A percentile compares a stretch with the other conserved stretches of the same genome.
These are phyloP conservation scores for Phengaris alcon DNA, from an alignment of 2,888 invertebrate genomes.

Conservation along the genomic window DNA sequence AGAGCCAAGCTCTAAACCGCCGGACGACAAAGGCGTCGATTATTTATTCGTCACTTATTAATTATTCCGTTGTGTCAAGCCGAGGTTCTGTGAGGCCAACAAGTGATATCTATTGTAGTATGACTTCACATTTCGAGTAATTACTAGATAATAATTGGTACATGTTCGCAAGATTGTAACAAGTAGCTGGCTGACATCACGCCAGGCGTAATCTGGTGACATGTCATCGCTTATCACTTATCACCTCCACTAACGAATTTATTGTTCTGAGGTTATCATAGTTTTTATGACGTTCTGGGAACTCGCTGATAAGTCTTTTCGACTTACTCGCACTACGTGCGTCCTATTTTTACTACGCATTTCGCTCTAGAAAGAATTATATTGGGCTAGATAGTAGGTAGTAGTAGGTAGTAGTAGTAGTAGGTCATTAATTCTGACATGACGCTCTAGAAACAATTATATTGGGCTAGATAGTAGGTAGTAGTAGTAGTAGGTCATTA, in stretches of 20 bases:
- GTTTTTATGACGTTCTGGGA: slow-evolving; percentile 11
- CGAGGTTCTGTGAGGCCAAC: no score
- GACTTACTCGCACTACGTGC: neutral
- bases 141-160: slow-evolving; percentile 5
- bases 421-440: no score
- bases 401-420: no score
- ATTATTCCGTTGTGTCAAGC: no score
- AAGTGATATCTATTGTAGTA: no score
- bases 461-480: neutral
- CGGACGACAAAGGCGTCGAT: no score
- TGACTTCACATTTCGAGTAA: neutral
- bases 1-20: no score
- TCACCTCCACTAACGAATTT: slow-evolving; percentile 14
- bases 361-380: neutral
- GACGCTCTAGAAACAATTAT: neutral
- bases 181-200: slow-evolving; percentile 7
- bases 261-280: slow-evolving; percentile 15
- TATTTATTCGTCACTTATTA: no score
- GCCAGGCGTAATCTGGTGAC: slow-evolving; percentile 9
- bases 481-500: no score
- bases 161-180: slow-evolving; percentile 16
- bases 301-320: slow-evolving; percentile 9
- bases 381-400: neutral
- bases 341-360: neutral
- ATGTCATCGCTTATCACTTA: neutral